Percentiles rank a stretch among this genome's conserved stretches.
These are phyloP conservation scores for Calvadosia cruxmelitensis DNA, from an alignment of 30 jellyfish, hydroid and myxozoan species.

Conservation along the genomic window DNA sequence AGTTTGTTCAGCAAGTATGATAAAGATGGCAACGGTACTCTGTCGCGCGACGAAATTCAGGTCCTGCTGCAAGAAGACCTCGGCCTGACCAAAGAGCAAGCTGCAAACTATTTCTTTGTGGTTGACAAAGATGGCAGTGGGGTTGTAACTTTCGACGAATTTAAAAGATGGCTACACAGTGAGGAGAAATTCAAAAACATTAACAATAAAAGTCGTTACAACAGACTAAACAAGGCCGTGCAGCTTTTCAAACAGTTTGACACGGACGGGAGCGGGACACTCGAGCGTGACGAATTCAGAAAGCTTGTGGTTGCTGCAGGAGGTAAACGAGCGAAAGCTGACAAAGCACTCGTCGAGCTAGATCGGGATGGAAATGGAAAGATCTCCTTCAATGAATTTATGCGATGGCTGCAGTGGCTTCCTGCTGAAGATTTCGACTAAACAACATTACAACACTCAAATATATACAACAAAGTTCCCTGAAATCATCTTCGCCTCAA, in stretches of 20 bases:
- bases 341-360: slow-evolving; percentile 52
- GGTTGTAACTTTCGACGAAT: slow-evolving; percentile 60
- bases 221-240: slow-evolving; percentile 61
- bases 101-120: slow-evolving; percentile 62
- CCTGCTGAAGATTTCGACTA: slow-evolving; percentile 51
- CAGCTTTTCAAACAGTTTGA: slow-evolving; percentile 73
- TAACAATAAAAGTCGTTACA: slow-evolving; percentile 58
- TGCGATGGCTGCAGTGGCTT: slow-evolving; percentile 88
- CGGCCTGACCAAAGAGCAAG: slow-evolving; percentile 72
- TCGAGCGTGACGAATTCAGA: slow-evolving; percentile 63
- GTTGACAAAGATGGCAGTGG: slow-evolving; percentile 91
- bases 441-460: too few relatives aligned
- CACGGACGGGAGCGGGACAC: slow-evolving; percentile 71
- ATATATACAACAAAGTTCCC: too few relatives aligned
- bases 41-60: slow-evolving; percentile 35
- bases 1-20: slow-evolving; percentile 84
- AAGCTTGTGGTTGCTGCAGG: slow-evolving; percentile 42
- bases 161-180: slow-evolving; percentile 78
- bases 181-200: slow-evolving; percentile 73
- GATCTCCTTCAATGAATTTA: slow-evolving; percentile 70
- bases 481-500: too few relatives aligned
- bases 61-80: slow-evolving; percentile 68
- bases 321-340: slow-evolving; percentile 48
- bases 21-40: slow-evolving; percentile 65
- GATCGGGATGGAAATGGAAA: slow-evolving; percentile 82